Evolutionary conservation across 2,113 vertebrate genomes (phyloP).

Genomic region (Odobenus rosmarus): DNA sequence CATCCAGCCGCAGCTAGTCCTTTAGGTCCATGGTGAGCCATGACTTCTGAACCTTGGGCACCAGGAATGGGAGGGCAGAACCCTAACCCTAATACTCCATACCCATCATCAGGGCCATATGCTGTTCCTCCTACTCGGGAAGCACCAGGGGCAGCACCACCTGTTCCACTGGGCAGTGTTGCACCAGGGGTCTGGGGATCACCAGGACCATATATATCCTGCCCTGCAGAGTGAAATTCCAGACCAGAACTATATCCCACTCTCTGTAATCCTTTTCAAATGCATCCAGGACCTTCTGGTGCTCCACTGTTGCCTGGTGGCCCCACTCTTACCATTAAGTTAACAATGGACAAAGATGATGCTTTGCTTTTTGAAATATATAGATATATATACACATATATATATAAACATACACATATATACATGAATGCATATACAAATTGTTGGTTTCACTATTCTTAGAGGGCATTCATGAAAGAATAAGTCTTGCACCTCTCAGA

Average conservation of each 20-base stretch:
- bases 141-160: conserved; percentile 85
- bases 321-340: conserved; percentile 87
- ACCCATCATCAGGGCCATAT: conserved; percentile 87
- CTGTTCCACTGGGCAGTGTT: conserved; percentile 87
- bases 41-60: conserved; percentile 87
- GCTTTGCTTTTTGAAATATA: conserved; percentile 85
- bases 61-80: conserved; percentile 88
- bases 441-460: conserved; percentile 83
- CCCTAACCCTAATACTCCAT: conserved; percentile 86
- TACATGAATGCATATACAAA: conserved; percentile 54
- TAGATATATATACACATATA: conserved; percentile 41
- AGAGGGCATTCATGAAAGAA: conserved; percentile 75
- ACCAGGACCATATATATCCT: conserved; percentile 86
- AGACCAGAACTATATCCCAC: conserved; percentile 88
- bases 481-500: conserved; percentile 73
- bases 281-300: conserved; percentile 87
- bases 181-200: conserved; percentile 89
- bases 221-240: conserved; percentile 86
- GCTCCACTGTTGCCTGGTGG: conserved; percentile 86
- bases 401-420: neutral
- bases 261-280: conserved; percentile 86
- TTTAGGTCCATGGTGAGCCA: conserved; percentile 87
- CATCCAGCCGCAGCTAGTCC: conserved; percentile 86
- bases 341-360: conserved; percentile 80
- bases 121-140: conserved; percentile 84